Conservation (phyloP, 2,113 vertebrate genomes). For the Bos taurus region ARS-UCD2.0 NC_037336.1:93487501-93488000, state of each 20-base stretch:
- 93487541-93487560: background rate
- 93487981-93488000: background rate
- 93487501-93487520: background rate
- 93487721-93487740: slow-evolving; percentile 73
- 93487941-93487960: background rate
- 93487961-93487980: background rate
- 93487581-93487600: slow-evolving; percentile 25
- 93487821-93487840: slow-evolving; percentile 67
- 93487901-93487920: background rate
- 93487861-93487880: slow-evolving; percentile 56
- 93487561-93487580: slow-evolving; percentile 4
- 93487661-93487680: slow-evolving; percentile 64
- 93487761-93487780: slow-evolving; percentile 70
- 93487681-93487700: slow-evolving; percentile 73
- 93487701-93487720: slow-evolving; percentile 75
- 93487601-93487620: slow-evolving; percentile 23
- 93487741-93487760: slow-evolving; percentile 76
- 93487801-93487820: slow-evolving; percentile 67
- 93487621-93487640: slow-evolving; percentile 43
- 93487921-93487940: background rate
- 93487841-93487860: slow-evolving; percentile 15
- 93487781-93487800: slow-evolving; percentile 43
- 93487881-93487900: background rate
- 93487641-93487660: slow-evolving; percentile 61
- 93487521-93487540: background rate